Evolutionary conservation across 2,113 vertebrate genomes (phyloP), one percentile per base, ranked within the genome.

Genomic region (Alethe diademata): DNA sequence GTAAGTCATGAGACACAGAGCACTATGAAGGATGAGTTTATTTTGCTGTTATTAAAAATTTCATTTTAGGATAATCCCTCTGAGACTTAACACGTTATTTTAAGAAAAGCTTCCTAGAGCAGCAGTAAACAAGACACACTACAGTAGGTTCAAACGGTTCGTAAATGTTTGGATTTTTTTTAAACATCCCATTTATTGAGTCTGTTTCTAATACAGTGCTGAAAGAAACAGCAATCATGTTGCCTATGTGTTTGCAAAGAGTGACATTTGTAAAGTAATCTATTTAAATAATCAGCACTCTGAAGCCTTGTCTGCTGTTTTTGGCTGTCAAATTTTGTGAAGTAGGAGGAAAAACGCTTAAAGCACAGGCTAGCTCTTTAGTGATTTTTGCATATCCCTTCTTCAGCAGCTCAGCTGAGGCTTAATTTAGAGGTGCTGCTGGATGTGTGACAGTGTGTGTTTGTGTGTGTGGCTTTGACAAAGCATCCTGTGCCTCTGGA

Each of bases 1-100:
- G 16, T 15, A 86, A 92, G 87, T 86, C 70, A 19, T 90, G 93
- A 91, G 90, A 62, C 26, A 76, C 65, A 72, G 60, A 95, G 81
- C 76, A 51, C 62, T 82, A 67, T 92, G 90, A 95, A 90, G 71
- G 81, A 95, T 96, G 81, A 82, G 84, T 96, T 97, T 96, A 96
- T 95, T 95, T 95, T 96, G 83, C 86, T 88, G 81, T 95, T 96
- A 91, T 96, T 95, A 95, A 95, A 95, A 95, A 95, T 82, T 91
- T 93, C 76, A 95, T 96, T 95, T 95, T 84, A 79, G 84, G 86
- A 94, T 92, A 92, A 95, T 95, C 87, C 90, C 91, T 95, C 76
- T 88, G 95, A 96, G 94, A 86, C 74, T 76, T 94, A 92, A 85
- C 90, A 95, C 38, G 14, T 96, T 95, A 93, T 88, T 97, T 94